Evolutionary conservation across 2,113 vertebrate species (phyloP).

Genomic region (Dicaeum eximium): DNA sequence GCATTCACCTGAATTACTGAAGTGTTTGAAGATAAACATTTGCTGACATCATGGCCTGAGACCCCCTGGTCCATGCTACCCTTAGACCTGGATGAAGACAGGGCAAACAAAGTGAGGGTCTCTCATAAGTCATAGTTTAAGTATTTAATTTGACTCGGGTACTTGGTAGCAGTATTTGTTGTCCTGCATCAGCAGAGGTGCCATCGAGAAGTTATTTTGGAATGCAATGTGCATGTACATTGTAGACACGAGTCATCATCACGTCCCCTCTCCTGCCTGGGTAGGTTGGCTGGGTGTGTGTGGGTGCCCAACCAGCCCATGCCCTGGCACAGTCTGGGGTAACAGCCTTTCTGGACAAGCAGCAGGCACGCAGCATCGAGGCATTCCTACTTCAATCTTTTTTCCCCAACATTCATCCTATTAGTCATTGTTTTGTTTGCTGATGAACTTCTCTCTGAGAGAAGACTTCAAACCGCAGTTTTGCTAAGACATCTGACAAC

Average conservation of each 20-base stretch:
- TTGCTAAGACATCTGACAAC: background rate
- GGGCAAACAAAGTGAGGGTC: background rate
- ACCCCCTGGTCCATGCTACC: background rate
- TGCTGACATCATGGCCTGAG: background rate
- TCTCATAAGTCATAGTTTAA: background rate
- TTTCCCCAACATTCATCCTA: background rate
- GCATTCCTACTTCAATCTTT: background rate
- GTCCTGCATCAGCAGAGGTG: background rate
- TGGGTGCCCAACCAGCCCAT: background rate
- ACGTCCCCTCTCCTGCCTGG: accelerated
- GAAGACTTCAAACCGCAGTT: background rate
- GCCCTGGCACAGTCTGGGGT: background rate
- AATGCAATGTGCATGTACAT: accelerated
- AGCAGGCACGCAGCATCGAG: accelerated
- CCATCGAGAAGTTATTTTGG: background rate
- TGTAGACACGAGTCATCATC: accelerated
- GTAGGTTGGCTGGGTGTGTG: background rate
- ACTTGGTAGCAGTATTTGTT: background rate
- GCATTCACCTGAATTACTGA: background rate
- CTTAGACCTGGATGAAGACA: background rate
- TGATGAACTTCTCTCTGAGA: background rate
- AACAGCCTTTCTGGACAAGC: background rate
- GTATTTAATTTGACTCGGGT: accelerated
- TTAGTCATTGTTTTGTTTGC: background rate
- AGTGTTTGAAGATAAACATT: conserved; percentile 6